phyloP scores from a whole-genome alignment of 2,797 vertebrate genomes.

The Rallus crepitans region DNA sequence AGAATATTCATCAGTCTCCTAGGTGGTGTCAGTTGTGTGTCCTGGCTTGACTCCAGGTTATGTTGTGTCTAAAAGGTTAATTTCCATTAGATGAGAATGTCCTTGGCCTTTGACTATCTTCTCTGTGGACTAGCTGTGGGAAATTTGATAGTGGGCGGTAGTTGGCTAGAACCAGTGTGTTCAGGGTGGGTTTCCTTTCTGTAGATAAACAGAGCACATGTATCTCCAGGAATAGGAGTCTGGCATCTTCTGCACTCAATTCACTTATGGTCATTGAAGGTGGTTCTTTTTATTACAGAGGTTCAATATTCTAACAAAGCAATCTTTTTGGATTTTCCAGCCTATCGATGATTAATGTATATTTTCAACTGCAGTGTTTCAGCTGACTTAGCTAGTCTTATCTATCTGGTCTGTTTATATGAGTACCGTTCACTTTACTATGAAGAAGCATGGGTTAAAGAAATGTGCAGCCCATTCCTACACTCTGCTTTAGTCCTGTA shows the following conservation, averaged over 20 bases:
- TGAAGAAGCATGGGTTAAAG: background rate
- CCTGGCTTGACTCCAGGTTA: constrained; percentile 39
- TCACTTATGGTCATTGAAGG: background rate
- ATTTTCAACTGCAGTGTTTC: background rate
- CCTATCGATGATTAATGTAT: background rate
- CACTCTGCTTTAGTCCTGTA: background rate
- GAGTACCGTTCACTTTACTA: background rate
- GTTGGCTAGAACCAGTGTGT: constrained; percentile 28
- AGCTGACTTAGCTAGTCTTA: background rate
- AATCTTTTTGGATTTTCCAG: background rate
- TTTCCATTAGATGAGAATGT: constrained; percentile 34
- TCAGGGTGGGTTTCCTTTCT: constrained; percentile 64
- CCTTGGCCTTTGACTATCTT: constrained; percentile 49
- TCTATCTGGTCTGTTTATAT: background rate
- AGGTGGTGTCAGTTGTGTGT: constrained; percentile 42
- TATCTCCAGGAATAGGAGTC: background rate
- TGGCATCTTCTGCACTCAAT: background rate
- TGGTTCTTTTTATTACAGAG: background rate
- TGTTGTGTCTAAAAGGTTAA: constrained; percentile 55
- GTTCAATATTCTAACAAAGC: background rate
- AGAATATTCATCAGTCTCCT: constrained; percentile 30
- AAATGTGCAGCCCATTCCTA: background rate
- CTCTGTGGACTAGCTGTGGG: background rate
- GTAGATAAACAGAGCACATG: constrained; percentile 29
- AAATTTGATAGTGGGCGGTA: constrained; percentile 23